These are phyloP conservation scores for Maconellicoccus hirsutus DNA, from an alignment of 1,140 invertebrate species.

Conservation along the genomic window DNA sequence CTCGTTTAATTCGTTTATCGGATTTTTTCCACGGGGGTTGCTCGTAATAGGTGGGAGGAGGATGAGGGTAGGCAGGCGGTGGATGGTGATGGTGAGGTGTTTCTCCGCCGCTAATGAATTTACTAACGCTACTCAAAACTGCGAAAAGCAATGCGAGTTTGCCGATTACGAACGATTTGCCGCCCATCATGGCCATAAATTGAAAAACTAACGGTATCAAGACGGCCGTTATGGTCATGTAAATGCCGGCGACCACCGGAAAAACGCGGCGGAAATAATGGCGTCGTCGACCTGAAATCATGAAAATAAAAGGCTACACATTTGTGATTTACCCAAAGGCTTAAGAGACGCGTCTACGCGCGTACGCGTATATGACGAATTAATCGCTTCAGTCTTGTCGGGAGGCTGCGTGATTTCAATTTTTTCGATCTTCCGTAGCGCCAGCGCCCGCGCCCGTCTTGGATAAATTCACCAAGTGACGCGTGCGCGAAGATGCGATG, in stretches of 20 bases:
- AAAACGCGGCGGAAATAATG: slow-evolving; percentile 31
- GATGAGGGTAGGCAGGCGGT: background rate
- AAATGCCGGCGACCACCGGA: slow-evolving; percentile 32
- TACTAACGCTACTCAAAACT: background rate
- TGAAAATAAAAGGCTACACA: background rate
- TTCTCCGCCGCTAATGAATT: background rate
- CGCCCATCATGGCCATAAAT: slow-evolving; percentile 33
- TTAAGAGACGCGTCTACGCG: no score
- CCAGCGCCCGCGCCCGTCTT: no score
- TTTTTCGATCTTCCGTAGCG: no score
- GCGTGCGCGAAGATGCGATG: no score
- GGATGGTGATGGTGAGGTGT: background rate
- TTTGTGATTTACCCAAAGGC: no score
- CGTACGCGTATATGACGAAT: no score
- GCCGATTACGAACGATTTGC: slow-evolving; percentile 31
- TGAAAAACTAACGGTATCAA: slow-evolving; percentile 33
- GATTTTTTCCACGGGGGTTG: background rate
- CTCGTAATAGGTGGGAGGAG: background rate
- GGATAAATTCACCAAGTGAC: no score
- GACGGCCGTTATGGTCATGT: slow-evolving; percentile 31
- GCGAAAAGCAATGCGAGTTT: slow-evolving; percentile 30
- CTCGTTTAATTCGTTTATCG: background rate
- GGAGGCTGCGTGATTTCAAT: no score
- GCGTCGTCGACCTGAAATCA: slow-evolving; percentile 25
- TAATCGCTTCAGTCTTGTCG: no score